Percentiles rank a stretch among this genome's conserved stretches.
These are phyloP conservation scores for Tribolium castaneum DNA, from an alignment of 1,140 invertebrate species.

Conservation along the genomic window DNA sequence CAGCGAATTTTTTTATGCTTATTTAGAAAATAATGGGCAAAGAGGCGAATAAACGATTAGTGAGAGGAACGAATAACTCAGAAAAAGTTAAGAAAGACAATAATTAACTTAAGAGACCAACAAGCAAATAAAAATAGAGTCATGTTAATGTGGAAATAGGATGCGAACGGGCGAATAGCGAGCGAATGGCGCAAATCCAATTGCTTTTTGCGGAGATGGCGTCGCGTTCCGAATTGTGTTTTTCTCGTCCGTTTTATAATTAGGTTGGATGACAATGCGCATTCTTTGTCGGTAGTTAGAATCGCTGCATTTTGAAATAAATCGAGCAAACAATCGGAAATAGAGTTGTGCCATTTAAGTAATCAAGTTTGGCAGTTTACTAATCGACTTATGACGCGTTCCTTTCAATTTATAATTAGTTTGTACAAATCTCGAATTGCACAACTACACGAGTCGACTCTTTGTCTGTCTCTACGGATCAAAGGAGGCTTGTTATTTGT, in stretches of 20 bases:
- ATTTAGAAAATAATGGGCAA: no score
- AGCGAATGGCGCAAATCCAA: not conserved
- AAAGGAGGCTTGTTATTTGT: not conserved
- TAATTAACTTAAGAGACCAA: no score
- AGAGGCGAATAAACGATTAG: no score
- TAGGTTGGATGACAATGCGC: not conserved
- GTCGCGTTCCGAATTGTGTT: not conserved
- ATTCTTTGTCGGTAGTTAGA: not conserved
- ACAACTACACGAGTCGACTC: not conserved
- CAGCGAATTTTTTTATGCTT: no score
- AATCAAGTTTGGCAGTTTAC: slow-evolving; percentile 15
- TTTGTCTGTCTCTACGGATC: not conserved
- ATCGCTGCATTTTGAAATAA: not conserved
- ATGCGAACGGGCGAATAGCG: not conserved
- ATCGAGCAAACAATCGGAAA: not conserved
- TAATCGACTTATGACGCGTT: slow-evolving; percentile 7
- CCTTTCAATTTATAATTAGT: slow-evolving; percentile 8
- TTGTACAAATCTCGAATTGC: not conserved
- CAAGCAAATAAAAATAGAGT: no score
- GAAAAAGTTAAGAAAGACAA: no score
- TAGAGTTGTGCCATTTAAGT: slow-evolving; percentile 5
- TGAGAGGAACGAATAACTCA: no score
- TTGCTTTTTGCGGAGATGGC: not conserved
- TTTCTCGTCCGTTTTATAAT: not conserved
- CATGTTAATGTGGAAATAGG: no score